Conservation (phyloP, 1,140 invertebrate genomes). For the Drosophila bocki region DNA sequence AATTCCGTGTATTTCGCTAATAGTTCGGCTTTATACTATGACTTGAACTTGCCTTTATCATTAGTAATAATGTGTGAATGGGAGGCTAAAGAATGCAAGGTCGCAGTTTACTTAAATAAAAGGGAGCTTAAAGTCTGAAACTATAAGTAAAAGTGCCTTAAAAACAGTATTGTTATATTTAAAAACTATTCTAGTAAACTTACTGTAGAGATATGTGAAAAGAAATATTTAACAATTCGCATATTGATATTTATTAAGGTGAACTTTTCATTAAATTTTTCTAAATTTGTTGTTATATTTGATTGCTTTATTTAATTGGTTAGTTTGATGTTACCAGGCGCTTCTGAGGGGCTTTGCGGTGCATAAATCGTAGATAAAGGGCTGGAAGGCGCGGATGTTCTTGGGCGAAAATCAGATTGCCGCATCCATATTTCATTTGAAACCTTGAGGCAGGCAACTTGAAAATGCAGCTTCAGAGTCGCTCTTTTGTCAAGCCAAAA, state of each 20-base stretch:
- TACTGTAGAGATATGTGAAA: too few relatives aligned
- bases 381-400: neutral
- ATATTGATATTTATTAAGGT: too few relatives aligned
- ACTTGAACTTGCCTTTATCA: neutral
- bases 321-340: neutral
- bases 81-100: too few relatives aligned
- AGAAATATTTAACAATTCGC: too few relatives aligned
- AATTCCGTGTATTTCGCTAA: neutral
- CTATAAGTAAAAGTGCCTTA: too few relatives aligned
- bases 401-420: constrained; percentile 14
- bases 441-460: constrained; percentile 38
- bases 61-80: neutral
- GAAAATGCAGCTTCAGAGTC: constrained; percentile 35
- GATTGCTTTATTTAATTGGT: neutral
- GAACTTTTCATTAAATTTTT: neutral
- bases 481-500: constrained; percentile 31
- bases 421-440: constrained; percentile 34
- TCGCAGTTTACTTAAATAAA: too few relatives aligned
- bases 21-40: neutral
- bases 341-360: too few relatives aligned
- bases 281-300: neutral
- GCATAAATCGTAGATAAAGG: constrained; percentile 3
- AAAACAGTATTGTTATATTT: too few relatives aligned
- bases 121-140: too few relatives aligned
- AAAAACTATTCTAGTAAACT: too few relatives aligned